Base-by-base conservation (phyloP, 2,888 invertebrate species). In the Agriotes lineatus region DNA sequence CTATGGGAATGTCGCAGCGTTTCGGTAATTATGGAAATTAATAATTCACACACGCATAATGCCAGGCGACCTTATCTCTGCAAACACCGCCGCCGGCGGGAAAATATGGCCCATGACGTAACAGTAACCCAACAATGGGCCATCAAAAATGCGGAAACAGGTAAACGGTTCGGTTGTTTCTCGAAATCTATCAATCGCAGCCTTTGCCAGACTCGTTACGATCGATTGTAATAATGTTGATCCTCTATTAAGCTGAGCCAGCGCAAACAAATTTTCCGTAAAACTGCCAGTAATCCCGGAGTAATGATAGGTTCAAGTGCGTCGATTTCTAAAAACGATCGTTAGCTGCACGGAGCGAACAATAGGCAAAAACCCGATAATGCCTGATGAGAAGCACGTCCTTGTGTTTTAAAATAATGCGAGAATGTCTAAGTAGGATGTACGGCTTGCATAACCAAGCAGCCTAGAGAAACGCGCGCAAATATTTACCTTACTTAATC, bases 391-490 rank as follows among this genome's bases (percentile, higher is more conserved):
- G 50, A 50, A 50, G 30, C 50, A 30, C 25, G 50, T 25, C 50
- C 50, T 50, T 50, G 50, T 25, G 22, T 50, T 50, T 50, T 50
- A 50, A 50, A 50, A 50, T 50, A 50, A 50, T 50, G 50, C 50
- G 50, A 50, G 50, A 50, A 50, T 50, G 50, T 50, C n/a, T 50
- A 25, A 50, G 50, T 50, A 50, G 50, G 50, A 50, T 50, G 50
- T 25, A 50, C 50, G 50, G 22, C 16, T 50, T 50, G 50, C 50
- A 50, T 50, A 50, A 50, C 30, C 22, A 48, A 22, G 14, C 6
- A 25, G 16, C 50, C 25, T 50, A 30, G 50, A 50, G 30, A 50
- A 50, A 50, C 12, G 25, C 25, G 14, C 50, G 50, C 16, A 50
- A 50, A 50, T 50, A 30, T 50, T 25, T 50, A 10, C 44, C 44